phyloP scores from a whole-genome alignment of 2,113 vertebrate genomes.

The Merops nubicus region DNA sequence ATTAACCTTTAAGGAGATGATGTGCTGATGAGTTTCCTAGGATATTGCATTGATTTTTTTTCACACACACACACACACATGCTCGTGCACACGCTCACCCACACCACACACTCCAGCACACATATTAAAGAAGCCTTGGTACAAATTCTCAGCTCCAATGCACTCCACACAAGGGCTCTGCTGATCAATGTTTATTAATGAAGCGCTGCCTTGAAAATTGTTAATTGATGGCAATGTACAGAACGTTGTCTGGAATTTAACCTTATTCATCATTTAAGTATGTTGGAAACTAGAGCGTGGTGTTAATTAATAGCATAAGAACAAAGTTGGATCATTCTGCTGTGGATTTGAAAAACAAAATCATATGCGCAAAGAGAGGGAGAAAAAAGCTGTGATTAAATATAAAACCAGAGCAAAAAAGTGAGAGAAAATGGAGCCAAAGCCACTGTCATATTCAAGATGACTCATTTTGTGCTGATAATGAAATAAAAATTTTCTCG shows the following conservation, averaged over 20 bases:
- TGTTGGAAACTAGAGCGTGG: constrained; percentile 70
- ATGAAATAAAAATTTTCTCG: constrained; percentile 68
- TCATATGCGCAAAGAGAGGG: neutral
- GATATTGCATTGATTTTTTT: constrained; percentile 68
- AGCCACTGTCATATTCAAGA: constrained; percentile 68
- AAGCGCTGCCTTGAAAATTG: constrained; percentile 76
- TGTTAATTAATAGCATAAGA: constrained; percentile 81
- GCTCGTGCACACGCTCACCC: neutral
- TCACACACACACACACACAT: neutral
- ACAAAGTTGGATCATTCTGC: constrained; percentile 68
- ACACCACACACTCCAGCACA: constrained; percentile 21
- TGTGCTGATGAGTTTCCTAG: constrained; percentile 69
- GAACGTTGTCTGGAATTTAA: constrained; percentile 81
- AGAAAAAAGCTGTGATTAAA: constrained; percentile 60
- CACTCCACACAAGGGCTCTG: constrained; percentile 49
- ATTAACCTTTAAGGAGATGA: constrained; percentile 86
- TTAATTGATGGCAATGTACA: constrained; percentile 81
- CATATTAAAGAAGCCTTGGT: neutral
- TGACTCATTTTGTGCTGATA: constrained; percentile 74
- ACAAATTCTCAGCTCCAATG: constrained; percentile 51
- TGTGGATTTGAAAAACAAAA: constrained; percentile 47
- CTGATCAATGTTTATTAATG: constrained; percentile 82
- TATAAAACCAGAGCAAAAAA: constrained; percentile 47
- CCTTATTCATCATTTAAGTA: constrained; percentile 83
- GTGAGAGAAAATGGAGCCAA: constrained; percentile 59